These are phyloP conservation scores for Papilio dardanus DNA, from an alignment of 1,140 invertebrate genomes.

Conservation along the genomic window DNA sequence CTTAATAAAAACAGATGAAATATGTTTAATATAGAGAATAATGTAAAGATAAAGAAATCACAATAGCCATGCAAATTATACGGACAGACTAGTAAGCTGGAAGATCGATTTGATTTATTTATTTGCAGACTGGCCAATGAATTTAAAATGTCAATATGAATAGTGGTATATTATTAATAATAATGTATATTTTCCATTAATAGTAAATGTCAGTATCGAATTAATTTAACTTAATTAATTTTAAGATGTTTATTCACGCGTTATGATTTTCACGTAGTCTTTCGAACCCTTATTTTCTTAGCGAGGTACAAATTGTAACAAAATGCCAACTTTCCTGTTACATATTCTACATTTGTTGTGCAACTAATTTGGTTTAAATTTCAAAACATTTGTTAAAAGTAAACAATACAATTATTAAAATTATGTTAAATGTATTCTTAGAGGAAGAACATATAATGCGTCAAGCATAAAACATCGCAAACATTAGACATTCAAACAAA, in stretches of 20 bases:
- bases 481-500: slow-evolving; percentile 77
- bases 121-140: background rate
- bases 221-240: background rate
- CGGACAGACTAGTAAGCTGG: background rate
- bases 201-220: background rate
- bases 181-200: background rate
- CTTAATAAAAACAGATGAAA: slow-evolving; percentile 12
- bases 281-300: background rate
- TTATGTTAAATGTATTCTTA: slow-evolving; percentile 13
- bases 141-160: slow-evolving; percentile 11
- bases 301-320: background rate
- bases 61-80: slow-evolving; percentile 10
- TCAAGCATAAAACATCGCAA: slow-evolving; percentile 57
- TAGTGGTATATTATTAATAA: background rate
- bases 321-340: background rate
- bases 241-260: background rate
- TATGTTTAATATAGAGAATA: slow-evolving; percentile 21
- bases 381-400: background rate
- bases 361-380: background rate
- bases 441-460: slow-evolving; percentile 34
- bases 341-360: background rate
- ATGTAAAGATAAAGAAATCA: slow-evolving; percentile 10
- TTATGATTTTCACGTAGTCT: background rate
- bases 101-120: slow-evolving; percentile 1
- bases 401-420: slow-evolving; percentile 21